A percentile compares a stretch with the other conserved stretches of the same genome.
phyloP scores from a whole-genome alignment of 2,797 vertebrate species.

The Gephyroberyx darwinii region DNA sequence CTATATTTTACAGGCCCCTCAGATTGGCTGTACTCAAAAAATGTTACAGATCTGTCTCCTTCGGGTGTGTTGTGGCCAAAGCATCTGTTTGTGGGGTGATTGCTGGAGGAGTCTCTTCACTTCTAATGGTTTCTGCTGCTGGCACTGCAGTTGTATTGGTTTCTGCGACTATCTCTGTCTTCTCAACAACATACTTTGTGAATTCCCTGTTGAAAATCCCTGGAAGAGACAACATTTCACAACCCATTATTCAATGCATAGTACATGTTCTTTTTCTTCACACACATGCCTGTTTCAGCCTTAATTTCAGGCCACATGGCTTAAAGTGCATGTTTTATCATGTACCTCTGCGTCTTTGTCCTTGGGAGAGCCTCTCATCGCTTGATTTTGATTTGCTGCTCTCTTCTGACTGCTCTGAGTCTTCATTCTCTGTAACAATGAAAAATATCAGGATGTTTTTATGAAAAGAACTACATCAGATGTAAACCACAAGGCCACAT shows the following conservation, averaged over 20 bases:
- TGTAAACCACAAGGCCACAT: background rate
- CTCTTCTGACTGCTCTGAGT: constrained; percentile 85
- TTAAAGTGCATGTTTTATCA: background rate
- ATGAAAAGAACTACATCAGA: background rate
- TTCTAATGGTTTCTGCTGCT: background rate
- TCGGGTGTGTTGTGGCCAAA: constrained; percentile 44
- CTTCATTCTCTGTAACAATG: constrained; percentile 87
- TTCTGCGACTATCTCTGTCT: constrained; percentile 40
- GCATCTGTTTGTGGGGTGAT: constrained; percentile 13
- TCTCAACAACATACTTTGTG: constrained; percentile 71
- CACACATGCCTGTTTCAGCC: background rate
- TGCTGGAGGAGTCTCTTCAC: constrained; percentile 17
- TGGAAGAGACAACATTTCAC: constrained; percentile 43
- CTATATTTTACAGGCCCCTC: background rate
- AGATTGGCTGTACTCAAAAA: no score
- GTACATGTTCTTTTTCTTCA: background rate
- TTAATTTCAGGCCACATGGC: no score
- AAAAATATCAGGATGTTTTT: constrained; percentile 51
- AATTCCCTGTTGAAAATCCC: constrained; percentile 74
- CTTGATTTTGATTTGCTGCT: constrained; percentile 89
- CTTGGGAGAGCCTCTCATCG: constrained; percentile 81
- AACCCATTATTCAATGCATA: constrained; percentile 3
- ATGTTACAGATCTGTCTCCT: constrained; percentile 78
- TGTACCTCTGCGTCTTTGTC: constrained; percentile 64
- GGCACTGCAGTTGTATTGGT: constrained; percentile 54